A percentile compares a stretch with the other conserved stretches of the same genome.
Evolutionary conservation across 2,888 invertebrate species (phyloP).

Genomic region (Caenorhabditis imperialis): DNA sequence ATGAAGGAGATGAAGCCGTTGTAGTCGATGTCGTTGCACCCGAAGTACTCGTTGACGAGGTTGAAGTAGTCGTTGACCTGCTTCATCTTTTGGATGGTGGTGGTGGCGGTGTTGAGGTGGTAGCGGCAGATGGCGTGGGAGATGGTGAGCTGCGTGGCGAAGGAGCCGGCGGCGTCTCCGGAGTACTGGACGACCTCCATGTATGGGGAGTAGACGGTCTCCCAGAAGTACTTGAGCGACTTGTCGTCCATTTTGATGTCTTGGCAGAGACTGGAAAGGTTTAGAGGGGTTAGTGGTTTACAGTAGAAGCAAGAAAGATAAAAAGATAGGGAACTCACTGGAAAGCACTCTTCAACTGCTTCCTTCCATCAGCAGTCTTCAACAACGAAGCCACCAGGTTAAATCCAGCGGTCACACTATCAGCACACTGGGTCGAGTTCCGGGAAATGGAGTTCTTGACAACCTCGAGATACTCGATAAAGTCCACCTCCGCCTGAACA

Average conservation of each 20-base stretch:
- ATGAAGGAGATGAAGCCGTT: slow-evolving; percentile 58
- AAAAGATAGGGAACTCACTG: slow-evolving; percentile 44
- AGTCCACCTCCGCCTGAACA: slow-evolving; percentile 88
- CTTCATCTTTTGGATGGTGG: slow-evolving; percentile 56
- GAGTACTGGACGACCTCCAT: slow-evolving; percentile 95
- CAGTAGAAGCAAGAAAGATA: background rate
- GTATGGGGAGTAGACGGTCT: slow-evolving; percentile 88
- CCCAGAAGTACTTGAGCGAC: slow-evolving; percentile 84
- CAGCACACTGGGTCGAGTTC: slow-evolving; percentile 76
- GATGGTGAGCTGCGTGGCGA: slow-evolving; percentile 55
- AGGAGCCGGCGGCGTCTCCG: slow-evolving; percentile 78
- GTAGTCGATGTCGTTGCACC: slow-evolving; percentile 67
- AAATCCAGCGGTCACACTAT: slow-evolving; percentile 64
- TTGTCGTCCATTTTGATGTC: slow-evolving; percentile 53
- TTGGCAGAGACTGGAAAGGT: slow-evolving; percentile 58
- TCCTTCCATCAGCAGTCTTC: slow-evolving; percentile 60
- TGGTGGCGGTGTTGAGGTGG: slow-evolving; percentile 42
- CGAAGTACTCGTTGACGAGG: slow-evolving; percentile 46
- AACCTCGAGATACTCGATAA: slow-evolving; percentile 87
- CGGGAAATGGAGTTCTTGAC: slow-evolving; percentile 85
- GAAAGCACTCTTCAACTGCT: slow-evolving; percentile 59
- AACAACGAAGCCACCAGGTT: slow-evolving; percentile 59
- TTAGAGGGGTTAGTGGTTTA: background rate
- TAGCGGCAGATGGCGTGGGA: slow-evolving; percentile 61
- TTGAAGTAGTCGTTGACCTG: slow-evolving; percentile 62